Evolutionary conservation across 2,888 invertebrate species (phyloP).

Genomic region (Euzophera pinguis): DNA sequence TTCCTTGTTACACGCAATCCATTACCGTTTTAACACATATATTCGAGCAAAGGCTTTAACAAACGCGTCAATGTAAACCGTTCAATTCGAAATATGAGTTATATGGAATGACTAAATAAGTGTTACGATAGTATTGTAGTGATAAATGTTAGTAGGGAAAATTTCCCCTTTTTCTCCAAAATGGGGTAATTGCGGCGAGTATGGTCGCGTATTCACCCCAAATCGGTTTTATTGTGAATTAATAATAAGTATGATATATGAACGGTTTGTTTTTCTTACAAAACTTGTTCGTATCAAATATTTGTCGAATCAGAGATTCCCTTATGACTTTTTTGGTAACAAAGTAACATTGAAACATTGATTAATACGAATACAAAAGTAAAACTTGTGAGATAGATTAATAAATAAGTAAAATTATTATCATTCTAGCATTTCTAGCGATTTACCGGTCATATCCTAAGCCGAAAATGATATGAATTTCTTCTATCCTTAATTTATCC

Average conservation of each 20-base stretch:
- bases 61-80: conserved; percentile 9
- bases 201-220: conserved; percentile 6
- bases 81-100: not conserved
- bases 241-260: conserved; percentile 9
- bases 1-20: conserved; percentile 21
- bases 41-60: conserved; percentile 12
- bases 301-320: too few species aligned
- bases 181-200: conserved; percentile 14
- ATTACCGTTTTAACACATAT: conserved; percentile 23
- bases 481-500: too few species aligned
- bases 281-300: too few species aligned
- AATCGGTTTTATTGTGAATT: conserved; percentile 9
- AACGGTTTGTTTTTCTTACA: not conserved
- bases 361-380: too few species aligned
- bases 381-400: too few species aligned
- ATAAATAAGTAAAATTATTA: too few species aligned
- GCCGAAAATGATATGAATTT: too few species aligned
- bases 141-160: conserved; percentile 32
- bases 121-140: conserved; percentile 28
- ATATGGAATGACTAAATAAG: conserved; percentile 20
- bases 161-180: conserved; percentile 19
- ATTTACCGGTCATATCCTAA: too few species aligned
- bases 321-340: too few species aligned
- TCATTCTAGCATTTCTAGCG: too few species aligned
- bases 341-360: too few species aligned